Base-by-base conservation (phyloP, 1,140 invertebrate species). In the Vanessa atalanta region DNA sequence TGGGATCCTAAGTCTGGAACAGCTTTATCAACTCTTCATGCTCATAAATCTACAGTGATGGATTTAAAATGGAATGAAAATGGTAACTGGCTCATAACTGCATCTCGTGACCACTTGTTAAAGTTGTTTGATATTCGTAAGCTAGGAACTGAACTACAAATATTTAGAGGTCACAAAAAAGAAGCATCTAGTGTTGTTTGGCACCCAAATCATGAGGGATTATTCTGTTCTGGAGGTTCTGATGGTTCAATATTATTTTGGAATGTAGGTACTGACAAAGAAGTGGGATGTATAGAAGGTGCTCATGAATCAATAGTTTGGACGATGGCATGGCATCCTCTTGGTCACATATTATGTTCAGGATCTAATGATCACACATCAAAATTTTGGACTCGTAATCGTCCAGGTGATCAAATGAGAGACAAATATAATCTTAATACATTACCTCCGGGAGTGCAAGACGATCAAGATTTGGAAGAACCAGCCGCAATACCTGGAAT, bases 301-400 rank as follows among this genome's bases (percentile, higher is more conserved):
- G 99, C 99, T 31, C 99, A 99, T 92, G 99, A 99, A 90, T 99
- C 98, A 83, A 99, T 99, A 86, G 98, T 99, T 1, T 99, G 99
- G 99, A 98, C 98, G 15, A 93, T 99, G 77, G 97, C 98, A 23
- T 99, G 99, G 99, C 99, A 99, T 95, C 99, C 99, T 1, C 90
- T 99, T 7, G 99, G 99, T 8, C 99, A 99, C 88, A 99, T 99
- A 80, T 93, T 99, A 3, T 99, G 98, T 84, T 99, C 98, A 5
- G 98, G 99, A 7, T 99, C 98, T 26, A 99, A 99, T 93, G 99
- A 99, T 93, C 98, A 99, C 83, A 98, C 98, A 6, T 98, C 95
- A 64, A 99, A 99, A 93, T 99, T 99, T 93, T 99, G 99, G 99
- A 99, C 99, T 3, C 94, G 99, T 75, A 99, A 99, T 94, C 94